phyloP scores from a whole-genome alignment of 1,140 invertebrate species.

The Eubasilissa regina region DNA sequence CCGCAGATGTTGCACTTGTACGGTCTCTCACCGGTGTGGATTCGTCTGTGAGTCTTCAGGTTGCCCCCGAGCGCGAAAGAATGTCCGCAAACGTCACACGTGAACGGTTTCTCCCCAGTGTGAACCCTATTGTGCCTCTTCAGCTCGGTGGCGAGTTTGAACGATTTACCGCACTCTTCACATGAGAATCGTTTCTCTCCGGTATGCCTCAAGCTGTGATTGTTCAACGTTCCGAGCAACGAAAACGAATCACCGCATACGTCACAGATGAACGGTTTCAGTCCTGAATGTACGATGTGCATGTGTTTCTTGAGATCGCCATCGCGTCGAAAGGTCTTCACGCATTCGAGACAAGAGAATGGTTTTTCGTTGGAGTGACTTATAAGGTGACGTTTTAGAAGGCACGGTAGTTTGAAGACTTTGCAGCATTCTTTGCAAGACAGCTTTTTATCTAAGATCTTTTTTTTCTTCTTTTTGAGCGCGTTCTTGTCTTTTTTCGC shows the following conservation, averaged over 20 bases:
- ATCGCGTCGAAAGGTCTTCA: conserved; percentile 1
- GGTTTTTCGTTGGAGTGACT: background rate
- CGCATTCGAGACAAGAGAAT: background rate
- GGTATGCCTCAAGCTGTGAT: background rate
- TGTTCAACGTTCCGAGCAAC: background rate
- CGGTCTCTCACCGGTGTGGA: no score
- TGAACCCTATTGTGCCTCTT: no score
- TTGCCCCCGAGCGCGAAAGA: no score
- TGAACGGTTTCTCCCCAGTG: no score
- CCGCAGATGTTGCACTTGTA: no score
- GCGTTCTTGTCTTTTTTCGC: no score
- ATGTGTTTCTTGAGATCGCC: conserved; percentile 19
- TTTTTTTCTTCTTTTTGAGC: background rate
- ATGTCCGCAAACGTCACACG: no score
- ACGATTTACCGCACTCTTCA: no score
- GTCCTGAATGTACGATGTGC: background rate
- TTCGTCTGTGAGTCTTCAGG: no score
- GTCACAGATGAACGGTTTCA: conserved; percentile 13
- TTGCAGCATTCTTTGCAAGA: conserved; percentile 9
- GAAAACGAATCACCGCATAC: background rate
- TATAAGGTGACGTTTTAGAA: background rate
- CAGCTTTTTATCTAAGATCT: background rate
- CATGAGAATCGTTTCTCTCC: no score
- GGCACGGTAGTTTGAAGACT: background rate
- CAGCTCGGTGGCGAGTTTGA: no score